These are phyloP conservation scores for Pseudotriccus pelzelni DNA, from an alignment of 2,797 vertebrate species.

Conservation along the genomic window DNA sequence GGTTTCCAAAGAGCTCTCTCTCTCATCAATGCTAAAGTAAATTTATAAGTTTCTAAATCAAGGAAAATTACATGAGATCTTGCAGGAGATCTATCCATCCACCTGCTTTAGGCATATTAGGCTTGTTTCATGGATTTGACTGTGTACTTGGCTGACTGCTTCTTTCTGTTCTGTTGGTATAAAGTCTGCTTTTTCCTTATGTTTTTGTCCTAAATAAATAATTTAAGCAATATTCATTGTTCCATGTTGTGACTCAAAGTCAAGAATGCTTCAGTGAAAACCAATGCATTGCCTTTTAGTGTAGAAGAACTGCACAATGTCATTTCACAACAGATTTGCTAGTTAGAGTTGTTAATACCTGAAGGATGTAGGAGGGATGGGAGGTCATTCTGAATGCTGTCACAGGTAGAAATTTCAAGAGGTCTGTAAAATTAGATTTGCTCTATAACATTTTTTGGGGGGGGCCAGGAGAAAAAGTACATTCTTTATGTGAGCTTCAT, in stretches of 20 bases:
- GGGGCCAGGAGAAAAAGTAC: background rate
- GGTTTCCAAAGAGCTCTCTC: background rate
- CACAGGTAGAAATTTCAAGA: background rate
- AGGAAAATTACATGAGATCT: background rate
- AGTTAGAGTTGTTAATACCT: background rate
- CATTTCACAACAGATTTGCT: background rate
- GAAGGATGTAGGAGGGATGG: background rate
- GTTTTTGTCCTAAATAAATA: constrained; percentile 14
- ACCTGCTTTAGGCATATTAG: background rate
- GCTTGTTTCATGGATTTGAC: background rate
- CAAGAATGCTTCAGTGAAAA: background rate
- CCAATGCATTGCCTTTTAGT: background rate
- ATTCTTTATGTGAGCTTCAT: background rate
- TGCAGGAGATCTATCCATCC: background rate
- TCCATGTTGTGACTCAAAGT: background rate
- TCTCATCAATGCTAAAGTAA: background rate
- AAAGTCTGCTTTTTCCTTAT: background rate
- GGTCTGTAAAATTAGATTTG: background rate
- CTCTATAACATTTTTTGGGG: background rate
- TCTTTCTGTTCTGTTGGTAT: background rate
- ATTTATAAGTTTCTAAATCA: background rate
- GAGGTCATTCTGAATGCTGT: background rate
- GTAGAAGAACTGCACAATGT: background rate
- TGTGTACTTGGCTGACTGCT: background rate
- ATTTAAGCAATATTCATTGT: background rate